These are phyloP conservation scores for Syrista parreyssii DNA, from an alignment of 2,888 invertebrate genomes.

Conservation along the genomic window DNA sequence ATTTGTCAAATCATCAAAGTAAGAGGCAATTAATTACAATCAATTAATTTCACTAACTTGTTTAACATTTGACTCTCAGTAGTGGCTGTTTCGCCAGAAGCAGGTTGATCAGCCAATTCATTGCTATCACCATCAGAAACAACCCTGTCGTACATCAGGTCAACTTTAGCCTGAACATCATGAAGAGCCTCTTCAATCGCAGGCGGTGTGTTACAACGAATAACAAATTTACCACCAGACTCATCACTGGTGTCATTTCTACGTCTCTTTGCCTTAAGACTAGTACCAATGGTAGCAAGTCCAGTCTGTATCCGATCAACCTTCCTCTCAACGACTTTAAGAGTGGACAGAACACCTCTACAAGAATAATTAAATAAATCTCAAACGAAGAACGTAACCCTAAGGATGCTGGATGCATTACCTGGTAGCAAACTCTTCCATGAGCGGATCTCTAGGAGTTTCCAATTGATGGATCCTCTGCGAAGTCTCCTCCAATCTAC, in stretches of 20 bases:
- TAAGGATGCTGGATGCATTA: background rate
- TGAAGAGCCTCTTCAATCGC: conserved; percentile 58
- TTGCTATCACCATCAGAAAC: conserved; percentile 17
- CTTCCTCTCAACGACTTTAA: conserved; percentile 62
- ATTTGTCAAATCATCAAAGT: conserved; percentile 20
- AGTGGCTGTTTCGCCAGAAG: conserved; percentile 8
- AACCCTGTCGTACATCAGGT: conserved; percentile 62
- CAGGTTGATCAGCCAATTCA: conserved; percentile 18
- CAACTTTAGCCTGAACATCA: conserved; percentile 64
- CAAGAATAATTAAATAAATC: background rate
- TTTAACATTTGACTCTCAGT: conserved; percentile 27
- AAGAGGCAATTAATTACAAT: background rate
- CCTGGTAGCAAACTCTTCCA: conserved; percentile 60
- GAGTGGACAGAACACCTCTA: conserved; percentile 61
- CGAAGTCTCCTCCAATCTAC: conserved; percentile 61
- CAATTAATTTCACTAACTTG: conserved; percentile 15
- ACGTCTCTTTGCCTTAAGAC: conserved; percentile 20
- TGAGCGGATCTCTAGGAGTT: conserved; percentile 44
- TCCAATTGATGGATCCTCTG: conserved; percentile 32
- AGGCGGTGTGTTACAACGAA: conserved; percentile 58
- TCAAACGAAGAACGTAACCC: background rate
- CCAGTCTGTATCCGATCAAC: conserved; percentile 47
- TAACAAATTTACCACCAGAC: conserved; percentile 45
- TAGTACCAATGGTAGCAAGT: conserved; percentile 13
- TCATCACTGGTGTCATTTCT: conserved; percentile 33